phyloP scores from a whole-genome alignment of 2,797 vertebrate genomes.

The Typhlichthys eigenmanni region DNA sequence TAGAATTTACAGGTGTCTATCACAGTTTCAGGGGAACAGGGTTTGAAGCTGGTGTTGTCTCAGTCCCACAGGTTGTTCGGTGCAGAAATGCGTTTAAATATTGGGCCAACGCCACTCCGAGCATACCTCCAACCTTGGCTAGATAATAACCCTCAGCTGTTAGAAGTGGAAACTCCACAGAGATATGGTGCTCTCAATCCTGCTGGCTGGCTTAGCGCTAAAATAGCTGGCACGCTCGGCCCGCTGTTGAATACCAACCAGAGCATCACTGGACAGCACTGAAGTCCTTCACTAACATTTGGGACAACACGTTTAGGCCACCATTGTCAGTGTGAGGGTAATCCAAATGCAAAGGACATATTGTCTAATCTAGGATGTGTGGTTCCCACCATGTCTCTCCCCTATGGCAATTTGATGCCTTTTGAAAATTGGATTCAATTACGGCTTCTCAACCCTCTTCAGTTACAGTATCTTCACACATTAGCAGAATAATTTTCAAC shows the following conservation, averaged over 20 bases:
- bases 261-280: constrained; percentile 27
- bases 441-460: constrained; percentile 29
- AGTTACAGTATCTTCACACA: constrained; percentile 25
- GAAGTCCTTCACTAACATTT: constrained; percentile 19
- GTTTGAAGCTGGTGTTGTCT: constrained; percentile 40
- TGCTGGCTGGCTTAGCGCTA: constrained; percentile 56
- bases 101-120: constrained; percentile 61
- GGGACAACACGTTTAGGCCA: background rate
- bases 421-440: constrained; percentile 42
- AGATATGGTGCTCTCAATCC: constrained; percentile 60
- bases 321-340: background rate
- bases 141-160: constrained; percentile 79
- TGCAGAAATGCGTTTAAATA: constrained; percentile 59
- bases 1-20: constrained; percentile 16
- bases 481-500: constrained; percentile 34
- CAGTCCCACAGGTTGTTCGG: constrained; percentile 41
- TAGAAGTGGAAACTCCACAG: constrained; percentile 67
- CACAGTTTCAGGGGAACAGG: constrained; percentile 11
- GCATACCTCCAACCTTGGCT: constrained; percentile 57
- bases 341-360: background rate
- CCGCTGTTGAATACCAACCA: constrained; percentile 52
- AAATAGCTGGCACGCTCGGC: constrained; percentile 63
- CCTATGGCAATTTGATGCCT: constrained; percentile 16
- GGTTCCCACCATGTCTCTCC: constrained; percentile 18
- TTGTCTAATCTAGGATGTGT: constrained; percentile 24